A percentile compares a stretch with the other conserved stretches of the same genome.
These are phyloP conservation scores for Napeogenes inachia DNA, from an alignment of 2,888 invertebrate genomes.

Conservation along the genomic window DNA sequence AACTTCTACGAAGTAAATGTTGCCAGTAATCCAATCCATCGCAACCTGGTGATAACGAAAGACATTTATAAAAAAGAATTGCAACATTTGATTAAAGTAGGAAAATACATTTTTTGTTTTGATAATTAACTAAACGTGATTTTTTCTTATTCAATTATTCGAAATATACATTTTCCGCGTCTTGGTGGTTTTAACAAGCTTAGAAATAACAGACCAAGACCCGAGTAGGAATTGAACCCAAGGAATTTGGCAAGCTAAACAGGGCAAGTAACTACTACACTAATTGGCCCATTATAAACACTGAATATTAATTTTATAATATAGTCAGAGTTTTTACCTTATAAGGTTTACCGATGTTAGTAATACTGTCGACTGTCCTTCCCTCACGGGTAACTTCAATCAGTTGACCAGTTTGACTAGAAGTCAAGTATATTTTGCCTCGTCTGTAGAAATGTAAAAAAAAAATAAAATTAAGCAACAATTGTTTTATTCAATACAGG, in stretches of 20 bases:
- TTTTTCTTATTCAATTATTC: too few relatives aligned
- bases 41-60: constrained; percentile 62
- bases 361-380: constrained; percentile 53
- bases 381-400: constrained; percentile 58
- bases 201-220: too few relatives aligned
- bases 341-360: constrained; percentile 57
- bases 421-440: constrained; percentile 49
- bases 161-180: too few relatives aligned
- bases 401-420: constrained; percentile 44
- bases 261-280: too few relatives aligned
- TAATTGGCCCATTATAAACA: too few relatives aligned
- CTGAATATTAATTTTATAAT: too few relatives aligned
- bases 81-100: neutral
- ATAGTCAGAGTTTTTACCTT: constrained; percentile 39
- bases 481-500: neutral
- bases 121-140: too few relatives aligned
- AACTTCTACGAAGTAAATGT: constrained; percentile 81
- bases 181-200: too few relatives aligned
- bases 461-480: neutral
- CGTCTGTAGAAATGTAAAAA: constrained; percentile 36
- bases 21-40: constrained; percentile 85
- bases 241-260: too few relatives aligned
- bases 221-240: too few relatives aligned
- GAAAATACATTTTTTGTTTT: too few relatives aligned
- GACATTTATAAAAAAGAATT: neutral